Base-by-base conservation (phyloP, 2,797 vertebrate species). In the Sebastes kiyomatsui region DNA sequence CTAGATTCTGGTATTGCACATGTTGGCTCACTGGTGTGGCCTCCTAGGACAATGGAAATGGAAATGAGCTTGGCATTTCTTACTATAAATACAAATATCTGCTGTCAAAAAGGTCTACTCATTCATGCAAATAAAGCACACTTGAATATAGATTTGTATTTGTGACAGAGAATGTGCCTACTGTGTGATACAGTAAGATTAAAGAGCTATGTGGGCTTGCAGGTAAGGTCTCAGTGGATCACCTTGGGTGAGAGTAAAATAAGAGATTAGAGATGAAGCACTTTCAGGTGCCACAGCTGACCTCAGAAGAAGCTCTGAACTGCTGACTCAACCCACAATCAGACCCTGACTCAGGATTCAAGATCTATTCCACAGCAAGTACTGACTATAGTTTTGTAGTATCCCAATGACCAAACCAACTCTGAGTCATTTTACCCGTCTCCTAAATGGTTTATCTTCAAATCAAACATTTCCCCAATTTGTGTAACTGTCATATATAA, bases 231-330 rank as follows among this genome's bases (percentile, higher is more conserved):
- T 64, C 56, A 13, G 65, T 42, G 67, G 49, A 75, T 72, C 67
- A 16, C 32, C 23, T 18, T 54, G 8, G 20, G 33, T 35, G 56
- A 22, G 32, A 52, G 78, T 59, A 14, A 16, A 54, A 54, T 22
- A 71, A 64, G 14, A 58, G 72, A 81, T 75, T 55, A 86, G 77
- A 77, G 85, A 87, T 54, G 7, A 72, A 72, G 82, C 80, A 79
- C 61, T 84, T 87, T 83, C 32, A 64, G 35, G 49, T 5, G 10
- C n/a, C 42, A 27, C 74, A 68, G 64, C 68, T 80, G 76, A 82
- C 55, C 64, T 81, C 59, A 58, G 28, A 52, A 2, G 18, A 70
- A 1, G 2, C 22, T 59, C 23, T 52, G 42, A 65, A 59, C 54
- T 33, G 35, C 38, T 67, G 61, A 68, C 38, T 60, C 7, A 5